phyloP scores from a whole-genome alignment of 53 echinoderm and acorn worm genomes.

The Pentamera pediparva region DNA sequence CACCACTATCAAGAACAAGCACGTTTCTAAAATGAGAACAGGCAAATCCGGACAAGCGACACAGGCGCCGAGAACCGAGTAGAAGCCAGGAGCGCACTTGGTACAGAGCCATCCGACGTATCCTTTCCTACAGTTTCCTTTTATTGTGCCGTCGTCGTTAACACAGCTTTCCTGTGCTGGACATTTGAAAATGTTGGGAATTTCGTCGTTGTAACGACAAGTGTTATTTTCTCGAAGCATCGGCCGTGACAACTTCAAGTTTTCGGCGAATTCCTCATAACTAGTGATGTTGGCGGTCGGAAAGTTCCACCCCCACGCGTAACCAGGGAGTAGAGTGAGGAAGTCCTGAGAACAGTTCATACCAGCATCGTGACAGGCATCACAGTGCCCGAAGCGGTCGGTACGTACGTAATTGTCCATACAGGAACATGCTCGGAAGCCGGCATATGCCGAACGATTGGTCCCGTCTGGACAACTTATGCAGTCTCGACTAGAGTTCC shows the following conservation, averaged over 20 bases:
- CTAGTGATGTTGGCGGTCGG: background rate
- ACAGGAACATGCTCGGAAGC: constrained; percentile 10
- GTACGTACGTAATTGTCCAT: background rate
- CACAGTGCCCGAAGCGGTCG: background rate
- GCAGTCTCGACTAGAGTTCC: background rate
- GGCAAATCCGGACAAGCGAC: background rate
- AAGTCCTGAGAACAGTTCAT: background rate
- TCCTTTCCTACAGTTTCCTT: background rate
- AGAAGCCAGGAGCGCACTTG: background rate
- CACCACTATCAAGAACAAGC: background rate
- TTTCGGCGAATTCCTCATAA: background rate
- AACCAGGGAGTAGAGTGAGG: background rate
- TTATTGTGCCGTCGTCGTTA: background rate
- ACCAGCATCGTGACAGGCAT: background rate
- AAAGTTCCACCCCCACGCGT: background rate
- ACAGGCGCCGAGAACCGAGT: constrained; percentile 6
- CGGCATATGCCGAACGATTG: background rate
- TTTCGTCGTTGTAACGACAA: too few relatives aligned
- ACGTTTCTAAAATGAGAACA: background rate
- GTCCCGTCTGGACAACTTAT: background rate
- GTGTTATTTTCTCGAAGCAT: too few relatives aligned
- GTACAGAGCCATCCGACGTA: constrained; percentile 23
- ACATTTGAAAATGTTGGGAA: constrained; percentile 3
- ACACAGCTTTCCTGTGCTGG: background rate
- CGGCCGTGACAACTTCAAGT: too few relatives aligned